Percentiles rank a stretch among this genome's conserved stretches.
These are phyloP conservation scores for Eupithecia subfuscata DNA, from an alignment of 2,888 invertebrate species.

Conservation along the genomic window DNA sequence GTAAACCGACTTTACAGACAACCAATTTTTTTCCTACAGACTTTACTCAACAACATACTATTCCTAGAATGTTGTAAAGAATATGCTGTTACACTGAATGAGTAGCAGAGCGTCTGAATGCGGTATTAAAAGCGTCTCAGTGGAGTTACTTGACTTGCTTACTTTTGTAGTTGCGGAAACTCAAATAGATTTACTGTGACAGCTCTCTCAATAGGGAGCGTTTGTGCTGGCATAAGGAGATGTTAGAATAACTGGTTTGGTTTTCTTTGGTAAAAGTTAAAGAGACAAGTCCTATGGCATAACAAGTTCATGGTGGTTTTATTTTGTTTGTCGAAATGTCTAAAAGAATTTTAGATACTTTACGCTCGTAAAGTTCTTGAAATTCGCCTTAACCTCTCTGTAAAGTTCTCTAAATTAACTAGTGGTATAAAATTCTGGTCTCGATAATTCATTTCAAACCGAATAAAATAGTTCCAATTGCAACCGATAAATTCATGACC, in stretches of 20 bases:
- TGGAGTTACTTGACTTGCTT: slow-evolving; percentile 16
- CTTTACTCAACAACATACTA: background rate
- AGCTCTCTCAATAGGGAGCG: slow-evolving; percentile 9
- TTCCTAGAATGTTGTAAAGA: slow-evolving; percentile 8
- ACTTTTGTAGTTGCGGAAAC: slow-evolving; percentile 23
- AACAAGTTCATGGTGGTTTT: background rate
- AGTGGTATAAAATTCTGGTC: background rate
- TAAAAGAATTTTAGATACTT: no score
- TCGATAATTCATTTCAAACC: background rate
- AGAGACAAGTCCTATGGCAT: background rate
- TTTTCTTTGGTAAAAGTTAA: background rate
- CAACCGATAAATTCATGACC: slow-evolving; percentile 7
- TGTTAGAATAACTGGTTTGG: background rate
- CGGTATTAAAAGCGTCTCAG: slow-evolving; percentile 23
- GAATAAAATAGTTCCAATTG: background rate
- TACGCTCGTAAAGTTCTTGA: background rate
- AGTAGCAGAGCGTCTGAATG: slow-evolving; percentile 16
- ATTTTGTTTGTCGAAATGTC: background rate
- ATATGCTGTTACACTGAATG: slow-evolving; percentile 15
- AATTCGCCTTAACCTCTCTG: background rate
- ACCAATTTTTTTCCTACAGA: background rate
- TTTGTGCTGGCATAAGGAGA: background rate
- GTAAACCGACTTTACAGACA: no score
- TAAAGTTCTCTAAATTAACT: background rate
- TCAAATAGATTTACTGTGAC: slow-evolving; percentile 18